phyloP scores from a whole-genome alignment of 2,797 vertebrate genomes.

The Morelia viridis region DNA sequence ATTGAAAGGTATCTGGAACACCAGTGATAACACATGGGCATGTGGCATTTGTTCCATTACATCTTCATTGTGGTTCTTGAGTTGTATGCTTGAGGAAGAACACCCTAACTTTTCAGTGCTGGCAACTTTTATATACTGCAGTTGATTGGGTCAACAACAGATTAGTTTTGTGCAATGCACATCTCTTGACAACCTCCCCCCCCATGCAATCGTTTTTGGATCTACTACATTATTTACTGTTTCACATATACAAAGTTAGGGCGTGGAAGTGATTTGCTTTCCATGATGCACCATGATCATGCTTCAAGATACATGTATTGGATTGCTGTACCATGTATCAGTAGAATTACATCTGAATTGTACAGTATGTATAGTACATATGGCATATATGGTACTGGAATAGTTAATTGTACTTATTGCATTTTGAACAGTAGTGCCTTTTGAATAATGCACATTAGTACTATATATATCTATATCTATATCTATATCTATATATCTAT shows the following conservation, averaged over 20 bases:
- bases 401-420: conserved; percentile 27
- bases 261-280: conserved; percentile 5
- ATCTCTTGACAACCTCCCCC: not conserved
- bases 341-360: conserved; percentile 1
- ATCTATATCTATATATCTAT: not conserved
- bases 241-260: not conserved
- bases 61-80: not conserved
- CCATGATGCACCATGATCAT: not conserved
- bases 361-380: conserved; percentile 25
- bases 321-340: conserved; percentile 10
- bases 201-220: not conserved
- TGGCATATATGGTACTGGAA: conserved; percentile 19
- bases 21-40: not conserved
- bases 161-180: not conserved
- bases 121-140: not conserved
- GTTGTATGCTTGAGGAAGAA: not conserved
- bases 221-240: not conserved
- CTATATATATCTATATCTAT: not conserved
- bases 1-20: not conserved
- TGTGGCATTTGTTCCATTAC: not conserved
- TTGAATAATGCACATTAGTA: not conserved
- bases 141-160: not conserved
- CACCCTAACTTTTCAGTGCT: not conserved
- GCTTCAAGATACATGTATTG: not conserved
- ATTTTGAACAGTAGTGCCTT: conserved; percentile 23